These are phyloP conservation scores for Marronus borbonicus DNA, from an alignment of 2,888 invertebrate species.

Conservation along the genomic window DNA sequence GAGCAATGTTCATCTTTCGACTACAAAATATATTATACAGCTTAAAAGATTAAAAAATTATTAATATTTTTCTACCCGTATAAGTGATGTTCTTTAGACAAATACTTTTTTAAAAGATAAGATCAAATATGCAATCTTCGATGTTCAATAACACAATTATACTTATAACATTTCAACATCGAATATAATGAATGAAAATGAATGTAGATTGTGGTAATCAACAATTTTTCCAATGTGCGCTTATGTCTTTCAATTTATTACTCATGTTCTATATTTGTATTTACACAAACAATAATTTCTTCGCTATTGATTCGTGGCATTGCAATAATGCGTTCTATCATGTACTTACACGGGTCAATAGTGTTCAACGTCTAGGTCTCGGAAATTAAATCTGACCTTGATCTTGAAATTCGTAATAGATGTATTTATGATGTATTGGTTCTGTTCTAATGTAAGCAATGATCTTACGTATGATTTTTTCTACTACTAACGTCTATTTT, in stretches of 20 bases:
- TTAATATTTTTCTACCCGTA: too few species aligned
- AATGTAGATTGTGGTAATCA: neutral
- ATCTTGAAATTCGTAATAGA: conserved; percentile 13
- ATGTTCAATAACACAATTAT: too few species aligned
- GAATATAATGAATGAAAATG: too few species aligned
- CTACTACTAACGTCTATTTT: conserved; percentile 7
- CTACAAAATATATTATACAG: too few species aligned
- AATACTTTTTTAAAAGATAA: too few species aligned
- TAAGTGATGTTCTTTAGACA: too few species aligned
- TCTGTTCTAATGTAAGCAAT: conserved; percentile 12
- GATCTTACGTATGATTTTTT: neutral
- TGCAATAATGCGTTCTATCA: conserved; percentile 17
- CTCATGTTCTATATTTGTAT: conserved; percentile 31
- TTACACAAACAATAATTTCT: conserved; percentile 26
- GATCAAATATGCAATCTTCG: too few species aligned
- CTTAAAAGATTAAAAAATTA: too few species aligned
- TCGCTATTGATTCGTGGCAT: conserved; percentile 17
- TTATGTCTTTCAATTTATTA: conserved; percentile 5
- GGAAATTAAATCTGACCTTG: conserved; percentile 26
- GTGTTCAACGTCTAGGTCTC: conserved; percentile 36
- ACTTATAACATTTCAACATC: too few species aligned
- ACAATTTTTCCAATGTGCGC: neutral
- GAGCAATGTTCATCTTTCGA: too few species aligned
- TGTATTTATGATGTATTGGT: conserved; percentile 13
- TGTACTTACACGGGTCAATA: conserved; percentile 35